Base-by-base conservation (phyloP, 2,888 invertebrate genomes). In the Tenthredo livida region DNA sequence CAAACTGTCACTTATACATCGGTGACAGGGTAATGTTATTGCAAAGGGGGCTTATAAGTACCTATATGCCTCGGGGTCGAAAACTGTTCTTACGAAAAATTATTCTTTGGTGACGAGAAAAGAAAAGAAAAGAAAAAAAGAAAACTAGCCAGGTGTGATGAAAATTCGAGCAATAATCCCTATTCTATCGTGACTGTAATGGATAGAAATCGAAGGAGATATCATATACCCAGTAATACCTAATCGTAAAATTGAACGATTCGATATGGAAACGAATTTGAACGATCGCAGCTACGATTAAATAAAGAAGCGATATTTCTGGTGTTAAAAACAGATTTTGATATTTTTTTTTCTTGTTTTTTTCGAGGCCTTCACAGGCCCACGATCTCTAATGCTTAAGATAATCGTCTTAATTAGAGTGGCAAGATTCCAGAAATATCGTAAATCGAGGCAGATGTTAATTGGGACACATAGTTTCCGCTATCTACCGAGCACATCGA, bases 21-120 rank as follows among this genome's bases (percentile, higher is more conserved):
- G 37, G 6, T 37, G 47, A 17, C 70, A 21, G 21, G 75, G n/a
- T 75, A 21, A 90, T 91, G 90, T 91, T 91, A 88, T 91, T 89
- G 84, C 86, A 90, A 89, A 88, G 88, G 89, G 89, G 86, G 9
- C 47, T 75, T 15, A 2, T 17, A 17, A 15, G 37, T 37, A 37
- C 7, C 6, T 7, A 7, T 29, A 29, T 29, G 43, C 9, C 25
- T 47, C n/a, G 47, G 75, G 75, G 3, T 21, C 25, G 4, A 75
- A 43, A 25, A 47, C 47, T 10, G 54, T 54, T 54, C 7, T n/a
- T 54, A 54, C 17, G n/a, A 54, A 54, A 37, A 6, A 70, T 33
- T 17, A n/a, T 37, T 70, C 37, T n/a, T 33, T n/a, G 70, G 33
- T 70, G 29, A 10, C 40, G 37, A 37, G 7, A 37, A 29, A 29